phyloP scores from a whole-genome alignment of 2,888 invertebrate species.

The Chirona hameri region DNA sequence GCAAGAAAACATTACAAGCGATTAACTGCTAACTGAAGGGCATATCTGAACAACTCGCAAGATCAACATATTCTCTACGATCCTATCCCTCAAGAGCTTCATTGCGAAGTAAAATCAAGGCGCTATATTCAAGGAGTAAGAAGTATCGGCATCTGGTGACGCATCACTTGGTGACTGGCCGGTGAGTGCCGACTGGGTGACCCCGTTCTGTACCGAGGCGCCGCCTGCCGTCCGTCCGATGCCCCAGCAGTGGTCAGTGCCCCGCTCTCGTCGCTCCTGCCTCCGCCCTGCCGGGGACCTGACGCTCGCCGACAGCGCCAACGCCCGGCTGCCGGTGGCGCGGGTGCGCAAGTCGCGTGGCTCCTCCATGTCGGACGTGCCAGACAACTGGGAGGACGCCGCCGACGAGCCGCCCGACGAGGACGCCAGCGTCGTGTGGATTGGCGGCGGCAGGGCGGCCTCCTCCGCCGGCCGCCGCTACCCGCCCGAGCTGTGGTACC shows the following conservation, averaged over 20 bases:
- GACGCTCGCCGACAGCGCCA: conserved; percentile 3
- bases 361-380: background rate
- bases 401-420: background rate
- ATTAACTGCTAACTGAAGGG: no score
- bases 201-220: no score
- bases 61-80: no score
- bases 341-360: background rate
- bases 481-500: conserved; percentile 25
- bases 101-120: no score
- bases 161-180: no score
- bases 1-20: no score
- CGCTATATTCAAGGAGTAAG: no score
- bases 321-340: background rate
- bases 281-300: background rate
- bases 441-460: background rate
- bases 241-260: background rate
- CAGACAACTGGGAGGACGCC: background rate
- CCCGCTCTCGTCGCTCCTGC: background rate
- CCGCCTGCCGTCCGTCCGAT: background rate
- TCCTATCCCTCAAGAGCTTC: no score
- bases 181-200: no score
- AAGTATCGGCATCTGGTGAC: no score
- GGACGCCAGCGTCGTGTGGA: background rate
- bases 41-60: no score
- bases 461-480: background rate